These are phyloP conservation scores for Aurelia sp. DNA, from an alignment of 30 jellyfish, hydroid and myxozoan genomes.

Conservation along the genomic window DNA sequence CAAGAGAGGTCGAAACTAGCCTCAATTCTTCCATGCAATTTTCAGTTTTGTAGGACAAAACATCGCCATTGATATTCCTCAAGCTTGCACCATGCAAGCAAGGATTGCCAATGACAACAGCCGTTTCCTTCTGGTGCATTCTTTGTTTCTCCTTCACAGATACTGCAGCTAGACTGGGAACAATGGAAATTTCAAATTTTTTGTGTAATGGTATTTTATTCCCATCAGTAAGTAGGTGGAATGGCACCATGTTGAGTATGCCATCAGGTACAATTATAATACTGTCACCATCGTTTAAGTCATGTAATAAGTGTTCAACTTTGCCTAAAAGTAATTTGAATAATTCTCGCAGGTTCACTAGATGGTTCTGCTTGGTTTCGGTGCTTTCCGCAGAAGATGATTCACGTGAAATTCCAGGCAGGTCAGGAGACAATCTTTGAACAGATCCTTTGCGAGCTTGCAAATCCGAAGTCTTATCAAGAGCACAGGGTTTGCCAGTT, in stretches of 20 bases:
- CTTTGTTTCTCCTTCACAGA: background rate
- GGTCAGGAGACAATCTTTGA: background rate
- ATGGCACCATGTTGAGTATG: slow-evolving; percentile 50
- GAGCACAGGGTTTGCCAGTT: background rate
- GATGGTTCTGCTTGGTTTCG: background rate
- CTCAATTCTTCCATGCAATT: slow-evolving; percentile 33
- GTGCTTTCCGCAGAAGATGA: slow-evolving; percentile 4
- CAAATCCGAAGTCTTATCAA: background rate
- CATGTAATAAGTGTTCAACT: slow-evolving; percentile 47
- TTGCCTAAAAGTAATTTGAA: slow-evolving; percentile 44
- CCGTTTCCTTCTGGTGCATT: background rate
- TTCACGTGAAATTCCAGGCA: background rate
- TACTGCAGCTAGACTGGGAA: slow-evolving; percentile 61
- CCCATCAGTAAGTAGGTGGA: slow-evolving; percentile 37
- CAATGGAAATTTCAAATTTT: slow-evolving; percentile 22
- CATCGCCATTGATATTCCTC: slow-evolving; percentile 42
- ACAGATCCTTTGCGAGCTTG: no score
- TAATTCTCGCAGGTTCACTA: slow-evolving; percentile 22
- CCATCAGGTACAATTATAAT: slow-evolving; percentile 55
- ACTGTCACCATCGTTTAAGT: background rate
- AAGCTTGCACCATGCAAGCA: slow-evolving; percentile 29
- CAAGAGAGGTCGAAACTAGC: slow-evolving; percentile 43
- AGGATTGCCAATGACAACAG: slow-evolving; percentile 65
- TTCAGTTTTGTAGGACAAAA: slow-evolving; percentile 30
- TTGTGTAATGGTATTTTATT: slow-evolving; percentile 30